Evolutionary conservation across 1,140 invertebrate genomes (phyloP).

Genomic region (Trichogramma pretiosum): DNA sequence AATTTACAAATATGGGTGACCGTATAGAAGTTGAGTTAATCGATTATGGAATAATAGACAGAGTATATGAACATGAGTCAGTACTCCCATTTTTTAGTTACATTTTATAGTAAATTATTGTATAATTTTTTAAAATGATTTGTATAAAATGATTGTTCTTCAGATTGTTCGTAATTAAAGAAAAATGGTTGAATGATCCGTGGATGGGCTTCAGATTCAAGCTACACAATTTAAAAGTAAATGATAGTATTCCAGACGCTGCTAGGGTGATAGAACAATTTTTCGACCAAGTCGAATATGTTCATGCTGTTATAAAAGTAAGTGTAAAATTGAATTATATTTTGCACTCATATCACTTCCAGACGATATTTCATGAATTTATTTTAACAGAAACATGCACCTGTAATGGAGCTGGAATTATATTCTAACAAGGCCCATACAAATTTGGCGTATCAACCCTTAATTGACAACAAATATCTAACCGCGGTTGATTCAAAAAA

Average conservation of each 20-base stretch:
- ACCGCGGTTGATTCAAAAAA: too few species aligned
- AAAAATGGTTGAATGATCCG: slow-evolving; percentile 28
- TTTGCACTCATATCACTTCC: too few species aligned
- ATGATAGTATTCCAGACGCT: neutral
- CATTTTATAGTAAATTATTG: too few species aligned
- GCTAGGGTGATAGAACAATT: neutral
- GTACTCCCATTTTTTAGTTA: neutral
- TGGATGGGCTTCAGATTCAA: slow-evolving; percentile 25
- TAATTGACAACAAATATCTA: slow-evolving; percentile 1
- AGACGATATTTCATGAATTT: too few species aligned
- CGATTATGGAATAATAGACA: neutral
- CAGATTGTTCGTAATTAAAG: slow-evolving; percentile 23
- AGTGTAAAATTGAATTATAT: too few species aligned
- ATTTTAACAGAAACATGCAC: slow-evolving; percentile 10
- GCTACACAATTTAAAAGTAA: slow-evolving; percentile 23
- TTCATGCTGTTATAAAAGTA: slow-evolving; percentile 6
- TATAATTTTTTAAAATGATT: too few species aligned
- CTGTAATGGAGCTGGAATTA: slow-evolving; percentile 10
- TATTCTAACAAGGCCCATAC: slow-evolving; percentile 3
- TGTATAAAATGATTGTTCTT: too few species aligned
- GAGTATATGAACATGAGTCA: neutral
- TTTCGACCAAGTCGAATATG: neutral
- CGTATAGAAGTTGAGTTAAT: neutral
- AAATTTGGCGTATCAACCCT: neutral
- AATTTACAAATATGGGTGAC: neutral